Percentiles rank a stretch among this genome's conserved stretches.
Conservation (phyloP, 2,888 invertebrate species). For the Dugesia japonica region DNA sequence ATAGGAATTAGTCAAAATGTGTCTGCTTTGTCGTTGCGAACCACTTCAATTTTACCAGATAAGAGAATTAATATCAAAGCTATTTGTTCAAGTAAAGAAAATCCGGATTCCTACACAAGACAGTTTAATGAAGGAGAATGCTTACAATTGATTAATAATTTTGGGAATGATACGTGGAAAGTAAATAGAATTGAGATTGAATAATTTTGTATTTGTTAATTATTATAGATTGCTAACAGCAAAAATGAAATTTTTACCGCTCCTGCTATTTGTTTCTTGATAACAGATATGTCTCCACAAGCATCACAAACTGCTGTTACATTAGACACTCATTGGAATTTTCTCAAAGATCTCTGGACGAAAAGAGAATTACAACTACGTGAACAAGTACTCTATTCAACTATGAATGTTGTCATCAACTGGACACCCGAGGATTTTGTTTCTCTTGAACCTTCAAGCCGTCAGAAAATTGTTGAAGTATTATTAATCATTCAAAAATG, state of each 20-base stretch:
- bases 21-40: background rate
- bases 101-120: background rate
- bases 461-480: slow-evolving; percentile 32
- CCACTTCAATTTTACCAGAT: background rate
- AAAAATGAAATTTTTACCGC: slow-evolving; percentile 72
- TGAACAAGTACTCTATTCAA: slow-evolving; percentile 28
- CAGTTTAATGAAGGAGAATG: background rate
- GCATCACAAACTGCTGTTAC: slow-evolving; percentile 55
- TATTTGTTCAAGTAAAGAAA: slow-evolving; percentile 2
- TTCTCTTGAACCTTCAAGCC: slow-evolving; percentile 1
- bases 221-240: no score
- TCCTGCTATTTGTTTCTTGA: slow-evolving; percentile 76
- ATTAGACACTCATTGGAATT: slow-evolving; percentile 20
- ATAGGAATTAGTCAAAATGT: background rate
- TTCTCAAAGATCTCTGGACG: slow-evolving; percentile 29
- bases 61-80: background rate
- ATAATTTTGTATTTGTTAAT: no score
- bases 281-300: slow-evolving; percentile 84
- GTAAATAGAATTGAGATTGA: no score
- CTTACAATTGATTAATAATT: background rate
- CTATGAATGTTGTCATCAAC: slow-evolving; percentile 26
- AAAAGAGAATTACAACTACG: slow-evolving; percentile 29
- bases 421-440: slow-evolving; percentile 31
- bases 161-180: background rate
- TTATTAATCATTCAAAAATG: background rate